Evolutionary conservation across 2,113 vertebrate genomes (phyloP).

Genomic region (Pagrus major): DNA sequence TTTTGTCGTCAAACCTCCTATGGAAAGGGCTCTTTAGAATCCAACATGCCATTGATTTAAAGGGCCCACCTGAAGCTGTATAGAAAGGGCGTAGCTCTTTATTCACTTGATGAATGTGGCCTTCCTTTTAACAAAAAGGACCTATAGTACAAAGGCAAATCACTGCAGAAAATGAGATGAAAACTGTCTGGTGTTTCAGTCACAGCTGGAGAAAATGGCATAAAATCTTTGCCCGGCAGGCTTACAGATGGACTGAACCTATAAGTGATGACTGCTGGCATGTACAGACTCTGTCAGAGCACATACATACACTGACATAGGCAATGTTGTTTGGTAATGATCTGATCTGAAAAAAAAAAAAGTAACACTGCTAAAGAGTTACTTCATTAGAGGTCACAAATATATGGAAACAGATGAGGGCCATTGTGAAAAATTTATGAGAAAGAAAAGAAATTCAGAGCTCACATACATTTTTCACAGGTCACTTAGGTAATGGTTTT

Average conservation of each 20-base stretch:
- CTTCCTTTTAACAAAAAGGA: slow-evolving; percentile 8
- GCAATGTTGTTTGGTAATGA: background rate
- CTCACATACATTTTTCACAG: too few species aligned
- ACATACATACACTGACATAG: background rate
- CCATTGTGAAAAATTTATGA: too few species aligned
- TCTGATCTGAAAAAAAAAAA: too few species aligned
- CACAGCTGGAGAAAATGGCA: slow-evolving; percentile 7
- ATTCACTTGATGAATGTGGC: slow-evolving; percentile 47
- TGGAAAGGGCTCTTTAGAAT: slow-evolving; percentile 20
- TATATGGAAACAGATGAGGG: too few species aligned
- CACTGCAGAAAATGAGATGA: background rate
- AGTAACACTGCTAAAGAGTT: background rate
- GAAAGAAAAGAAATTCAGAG: too few species aligned
- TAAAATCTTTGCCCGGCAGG: background rate
- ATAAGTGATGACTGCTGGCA: background rate
- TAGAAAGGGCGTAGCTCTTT: slow-evolving; percentile 29
- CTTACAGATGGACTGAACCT: background rate
- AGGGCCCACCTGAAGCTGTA: slow-evolving; percentile 30
- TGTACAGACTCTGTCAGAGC: background rate
- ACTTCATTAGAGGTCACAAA: background rate
- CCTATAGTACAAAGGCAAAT: background rate
- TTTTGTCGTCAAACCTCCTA: slow-evolving; percentile 30
- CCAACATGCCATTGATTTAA: slow-evolving; percentile 12
- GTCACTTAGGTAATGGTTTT: background rate
- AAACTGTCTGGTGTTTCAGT: slow-evolving; percentile 30